Evolutionary conservation across 2,888 invertebrate species (phyloP), one percentile per base, ranked within the genome.

Genomic region (Petrolisthes manimaculis): DNA sequence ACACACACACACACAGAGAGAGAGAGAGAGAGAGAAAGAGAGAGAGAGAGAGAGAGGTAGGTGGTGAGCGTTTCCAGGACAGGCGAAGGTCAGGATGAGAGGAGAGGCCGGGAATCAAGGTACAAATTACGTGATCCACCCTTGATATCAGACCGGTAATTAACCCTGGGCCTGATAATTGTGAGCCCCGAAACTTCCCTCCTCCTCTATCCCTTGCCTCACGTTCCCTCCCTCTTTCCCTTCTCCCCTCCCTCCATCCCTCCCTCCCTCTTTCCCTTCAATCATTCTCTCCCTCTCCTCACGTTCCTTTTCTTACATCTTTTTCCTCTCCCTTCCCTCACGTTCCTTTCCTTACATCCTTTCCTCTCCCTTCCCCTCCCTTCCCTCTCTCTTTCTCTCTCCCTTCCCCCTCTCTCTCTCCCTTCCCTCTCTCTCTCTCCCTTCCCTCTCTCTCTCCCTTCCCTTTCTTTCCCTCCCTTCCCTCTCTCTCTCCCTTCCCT

Each of bases 81-180:
- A 87, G 69, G 80, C 83, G 87, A 87, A 87, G 87, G 87, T 83
- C 87, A 87, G 87, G 51, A 83, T 83, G 83, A 87, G 74, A 87
- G 53, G 87, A 83, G 86, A 71, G 83, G 83, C 79, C 12, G 71
- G 18, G 87, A 78, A 87, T 87, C 83, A 87, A 87, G 87, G 87
- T 87, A 87, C 87, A 87, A 87, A 87, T 87, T 87, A 87, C 87
- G 87, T 87, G 87, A 87, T 87, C 83, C 87, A 87, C 61, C 79
- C 71, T 83, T 87, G 87, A 87, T 87, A 87, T 87, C 87, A 87
- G 87, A 87, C 79, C 71, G 83, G 87, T 83, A 87, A 87, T 87
- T 87, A 87, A 83, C 87, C 78, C 79, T 51, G 71, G 78, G 82
- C 75, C 87, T 87, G 87, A 87, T 87, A 87, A 87, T 87, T 87